Conservation (phyloP, 2,113 vertebrate species). For the Arothron firmamentum region DNA sequence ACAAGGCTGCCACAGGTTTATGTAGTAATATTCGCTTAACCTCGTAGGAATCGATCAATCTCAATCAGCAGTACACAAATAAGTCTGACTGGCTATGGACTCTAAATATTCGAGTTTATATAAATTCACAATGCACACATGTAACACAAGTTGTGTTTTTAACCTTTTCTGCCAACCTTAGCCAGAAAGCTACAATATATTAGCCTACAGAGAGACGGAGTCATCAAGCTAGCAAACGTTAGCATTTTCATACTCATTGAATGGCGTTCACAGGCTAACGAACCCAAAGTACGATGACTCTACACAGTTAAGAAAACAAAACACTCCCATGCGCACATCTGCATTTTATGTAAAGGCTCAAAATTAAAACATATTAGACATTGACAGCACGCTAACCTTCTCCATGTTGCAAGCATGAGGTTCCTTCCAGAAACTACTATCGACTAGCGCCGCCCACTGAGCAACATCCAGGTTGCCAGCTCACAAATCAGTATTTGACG, state of each 20-base stretch:
- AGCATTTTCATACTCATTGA: conserved; percentile 4
- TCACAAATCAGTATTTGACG: conserved; percentile 1
- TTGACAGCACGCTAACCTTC: conserved; percentile 70
- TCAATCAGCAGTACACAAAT: not conserved
- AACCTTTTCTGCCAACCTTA: not conserved
- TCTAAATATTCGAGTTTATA: not conserved
- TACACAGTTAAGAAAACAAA: not conserved
- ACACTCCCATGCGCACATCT: not conserved
- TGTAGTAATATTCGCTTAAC: conserved; percentile 22
- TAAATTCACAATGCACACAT: not conserved
- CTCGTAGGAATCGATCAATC: conserved; percentile 10
- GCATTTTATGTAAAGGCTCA: not conserved
- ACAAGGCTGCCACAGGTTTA: not conserved
- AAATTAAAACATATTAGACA: not conserved
- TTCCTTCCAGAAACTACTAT: conserved; percentile 79
- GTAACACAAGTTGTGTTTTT: not conserved
- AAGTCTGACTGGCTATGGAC: not conserved
- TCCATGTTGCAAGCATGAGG: conserved; percentile 79
- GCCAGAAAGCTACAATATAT: conserved; percentile 3
- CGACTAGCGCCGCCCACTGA: conserved; percentile 60
- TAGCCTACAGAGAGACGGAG: conserved; percentile 33
- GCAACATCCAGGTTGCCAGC: conserved; percentile 60
- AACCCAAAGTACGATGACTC: too few relatives aligned
- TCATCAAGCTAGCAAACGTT: conserved; percentile 41
- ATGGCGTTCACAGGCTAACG: not conserved